Percentiles rank a stretch among this genome's conserved stretches.
Conservation (phyloP, 2,113 vertebrate genomes). For the Piliocolobus tephrosceles region DNA sequence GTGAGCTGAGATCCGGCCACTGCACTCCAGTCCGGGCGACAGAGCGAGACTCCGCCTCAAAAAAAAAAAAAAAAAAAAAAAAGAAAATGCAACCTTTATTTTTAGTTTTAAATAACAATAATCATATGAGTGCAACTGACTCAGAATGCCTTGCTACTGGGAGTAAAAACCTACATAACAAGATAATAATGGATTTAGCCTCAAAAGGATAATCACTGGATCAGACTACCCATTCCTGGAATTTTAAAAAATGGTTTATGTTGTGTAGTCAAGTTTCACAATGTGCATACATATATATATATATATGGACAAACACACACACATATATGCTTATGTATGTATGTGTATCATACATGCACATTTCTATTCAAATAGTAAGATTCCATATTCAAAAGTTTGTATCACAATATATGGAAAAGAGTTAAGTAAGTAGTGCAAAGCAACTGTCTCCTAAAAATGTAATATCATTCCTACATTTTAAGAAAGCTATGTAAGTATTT, state of each 20-base stretch:
- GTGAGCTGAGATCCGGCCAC: no score
- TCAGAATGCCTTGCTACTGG: slow-evolving; percentile 72
- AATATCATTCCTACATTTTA: slow-evolving; percentile 74
- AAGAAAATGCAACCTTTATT: no score
- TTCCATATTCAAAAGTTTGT: no score
- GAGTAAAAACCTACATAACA: slow-evolving; percentile 64
- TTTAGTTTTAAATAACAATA: slow-evolving; percentile 78
- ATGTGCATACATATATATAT: slow-evolving; percentile 70
- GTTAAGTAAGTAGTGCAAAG: slow-evolving; percentile 73
- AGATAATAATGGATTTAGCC: slow-evolving; percentile 67
- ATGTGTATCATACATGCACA: background rate
- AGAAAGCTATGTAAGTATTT: slow-evolving; percentile 66
- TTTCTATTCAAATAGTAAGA: no score
- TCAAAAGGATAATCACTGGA: slow-evolving; percentile 77
- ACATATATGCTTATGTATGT: slow-evolving; percentile 69
- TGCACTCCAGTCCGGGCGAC: no score
- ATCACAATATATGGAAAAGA: slow-evolving; percentile 80
- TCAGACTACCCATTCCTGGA: slow-evolving; percentile 78
- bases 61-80: no score
- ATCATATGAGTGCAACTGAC: slow-evolving; percentile 77
- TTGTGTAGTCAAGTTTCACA: slow-evolving; percentile 79
- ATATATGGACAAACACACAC: background rate
- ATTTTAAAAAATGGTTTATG: slow-evolving; percentile 75
- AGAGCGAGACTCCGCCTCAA: no score
- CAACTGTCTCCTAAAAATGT: slow-evolving; percentile 61